Percentiles rank a stretch among this genome's conserved stretches.
Evolutionary conservation across 1,140 invertebrate genomes (phyloP).

Genomic region (Orius laevigatus): DNA sequence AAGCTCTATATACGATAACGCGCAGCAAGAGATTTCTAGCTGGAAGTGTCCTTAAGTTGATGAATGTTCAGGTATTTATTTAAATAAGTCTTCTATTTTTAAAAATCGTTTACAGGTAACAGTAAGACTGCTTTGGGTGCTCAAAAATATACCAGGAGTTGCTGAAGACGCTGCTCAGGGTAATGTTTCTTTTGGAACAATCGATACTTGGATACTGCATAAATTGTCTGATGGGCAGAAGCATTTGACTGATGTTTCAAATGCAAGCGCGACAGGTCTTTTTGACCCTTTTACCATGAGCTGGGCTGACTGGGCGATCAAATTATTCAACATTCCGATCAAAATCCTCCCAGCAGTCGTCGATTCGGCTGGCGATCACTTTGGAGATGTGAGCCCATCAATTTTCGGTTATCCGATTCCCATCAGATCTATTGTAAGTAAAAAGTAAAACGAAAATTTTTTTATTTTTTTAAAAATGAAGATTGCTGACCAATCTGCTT

Average conservation of each 20-base stretch:
- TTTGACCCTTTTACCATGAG: constrained; percentile 80
- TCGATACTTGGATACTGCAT: constrained; percentile 87
- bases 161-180: constrained; percentile 39
- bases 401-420: constrained; percentile 62
- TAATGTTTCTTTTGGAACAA: constrained; percentile 67
- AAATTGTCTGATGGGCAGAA: constrained; percentile 41
- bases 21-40: constrained; percentile 64
- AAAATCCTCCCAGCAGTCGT: constrained; percentile 65
- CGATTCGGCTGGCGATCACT: constrained; percentile 54
- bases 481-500: constrained; percentile 68
- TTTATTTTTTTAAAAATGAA: constrained; percentile 23
- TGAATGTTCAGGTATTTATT: constrained; percentile 55
- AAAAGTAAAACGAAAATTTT: too few relatives aligned
- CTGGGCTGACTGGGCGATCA: constrained; percentile 57
- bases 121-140: constrained; percentile 56
- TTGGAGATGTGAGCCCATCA: constrained; percentile 42
- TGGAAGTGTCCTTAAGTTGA: constrained; percentile 57
- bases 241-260: constrained; percentile 75
- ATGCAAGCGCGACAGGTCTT: constrained; percentile 76
- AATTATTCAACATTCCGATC: constrained; percentile 50
- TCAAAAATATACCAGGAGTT: constrained; percentile 52
- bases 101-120: constrained; percentile 47
- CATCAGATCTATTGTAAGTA: constrained; percentile 57
- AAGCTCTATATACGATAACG: constrained; percentile 54
- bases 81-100: neutral